Conservation (phyloP, 2,797 vertebrate species). For the Helarctos malayanus region DNA sequence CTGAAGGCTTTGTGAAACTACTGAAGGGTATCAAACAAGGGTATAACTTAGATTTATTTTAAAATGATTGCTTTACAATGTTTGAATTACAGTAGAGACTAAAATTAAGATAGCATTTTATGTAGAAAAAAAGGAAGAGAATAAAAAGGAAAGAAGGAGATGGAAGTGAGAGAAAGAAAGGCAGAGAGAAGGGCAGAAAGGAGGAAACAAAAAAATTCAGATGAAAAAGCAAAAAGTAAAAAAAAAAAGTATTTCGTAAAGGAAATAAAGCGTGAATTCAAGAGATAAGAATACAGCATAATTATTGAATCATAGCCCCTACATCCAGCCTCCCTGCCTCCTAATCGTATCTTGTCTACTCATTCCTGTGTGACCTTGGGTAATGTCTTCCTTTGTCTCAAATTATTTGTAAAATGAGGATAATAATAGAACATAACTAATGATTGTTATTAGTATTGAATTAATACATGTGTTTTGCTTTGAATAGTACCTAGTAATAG, state of each 20-base stretch:
- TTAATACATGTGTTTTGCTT: not conserved
- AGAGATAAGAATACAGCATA: not conserved
- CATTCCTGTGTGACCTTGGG: not conserved
- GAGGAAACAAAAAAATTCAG: not conserved
- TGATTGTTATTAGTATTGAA: not conserved
- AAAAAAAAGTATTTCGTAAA: not conserved
- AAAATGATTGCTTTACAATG: not conserved
- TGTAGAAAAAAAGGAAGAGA: not conserved
- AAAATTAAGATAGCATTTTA: not conserved
- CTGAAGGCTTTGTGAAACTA: not conserved
- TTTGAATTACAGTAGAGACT: not conserved
- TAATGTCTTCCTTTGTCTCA: not conserved
- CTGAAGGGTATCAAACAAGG: not conserved
- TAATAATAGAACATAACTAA: not conserved
- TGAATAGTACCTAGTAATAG: not conserved
- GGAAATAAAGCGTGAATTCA: not conserved
- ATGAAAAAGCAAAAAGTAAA: not conserved
- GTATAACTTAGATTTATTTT: not conserved
- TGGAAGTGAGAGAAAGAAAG: not conserved
- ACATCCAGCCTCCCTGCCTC: not conserved
- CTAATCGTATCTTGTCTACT: not conserved
- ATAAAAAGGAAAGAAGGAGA: not conserved
- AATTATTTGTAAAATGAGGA: not conserved
- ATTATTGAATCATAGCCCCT: not conserved
- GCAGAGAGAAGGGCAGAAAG: not conserved